Evolutionary conservation across 2,113 vertebrate genomes (phyloP).

Genomic region (Pica pica): DNA sequence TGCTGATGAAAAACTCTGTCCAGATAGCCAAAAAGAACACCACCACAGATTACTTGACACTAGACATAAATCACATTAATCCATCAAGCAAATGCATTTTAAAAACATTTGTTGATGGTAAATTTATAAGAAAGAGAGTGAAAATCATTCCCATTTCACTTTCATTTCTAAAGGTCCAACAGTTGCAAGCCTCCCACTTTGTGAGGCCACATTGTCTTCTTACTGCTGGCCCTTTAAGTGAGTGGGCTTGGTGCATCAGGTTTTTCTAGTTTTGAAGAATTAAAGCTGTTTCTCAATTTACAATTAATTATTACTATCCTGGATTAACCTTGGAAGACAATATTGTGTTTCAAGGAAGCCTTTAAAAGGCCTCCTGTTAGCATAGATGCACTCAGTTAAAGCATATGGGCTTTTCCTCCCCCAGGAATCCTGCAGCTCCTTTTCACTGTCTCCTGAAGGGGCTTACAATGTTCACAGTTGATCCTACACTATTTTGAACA

Average conservation of each 20-base stretch:
- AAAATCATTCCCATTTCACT: constrained; percentile 15
- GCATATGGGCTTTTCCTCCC: neutral
- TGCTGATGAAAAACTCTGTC: constrained; percentile 80
- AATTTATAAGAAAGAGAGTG: neutral
- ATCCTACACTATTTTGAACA: neutral
- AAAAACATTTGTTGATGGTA: neutral
- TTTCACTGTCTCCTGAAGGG: neutral
- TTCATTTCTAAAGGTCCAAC: constrained; percentile 18
- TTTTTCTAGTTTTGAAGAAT: constrained; percentile 81
- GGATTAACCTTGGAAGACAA: constrained; percentile 71
- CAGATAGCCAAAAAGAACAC: constrained; percentile 76
- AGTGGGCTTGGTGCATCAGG: constrained; percentile 69
- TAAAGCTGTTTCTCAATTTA: constrained; percentile 85
- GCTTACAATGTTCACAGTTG: neutral
- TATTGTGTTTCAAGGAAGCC: constrained; percentile 67
- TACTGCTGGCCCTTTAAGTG: constrained; percentile 57
- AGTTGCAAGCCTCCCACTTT: constrained; percentile 8
- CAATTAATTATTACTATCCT: constrained; percentile 84
- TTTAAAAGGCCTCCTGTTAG: constrained; percentile 56
- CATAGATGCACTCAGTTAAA: neutral
- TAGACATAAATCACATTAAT: neutral
- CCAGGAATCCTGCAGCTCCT: neutral
- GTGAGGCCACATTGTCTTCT: constrained; percentile 58
- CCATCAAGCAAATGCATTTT: neutral
- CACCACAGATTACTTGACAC: constrained; percentile 70